These are phyloP conservation scores for Leptopilina boulardi DNA, from an alignment of 1,140 invertebrate genomes.

Conservation along the genomic window DNA sequence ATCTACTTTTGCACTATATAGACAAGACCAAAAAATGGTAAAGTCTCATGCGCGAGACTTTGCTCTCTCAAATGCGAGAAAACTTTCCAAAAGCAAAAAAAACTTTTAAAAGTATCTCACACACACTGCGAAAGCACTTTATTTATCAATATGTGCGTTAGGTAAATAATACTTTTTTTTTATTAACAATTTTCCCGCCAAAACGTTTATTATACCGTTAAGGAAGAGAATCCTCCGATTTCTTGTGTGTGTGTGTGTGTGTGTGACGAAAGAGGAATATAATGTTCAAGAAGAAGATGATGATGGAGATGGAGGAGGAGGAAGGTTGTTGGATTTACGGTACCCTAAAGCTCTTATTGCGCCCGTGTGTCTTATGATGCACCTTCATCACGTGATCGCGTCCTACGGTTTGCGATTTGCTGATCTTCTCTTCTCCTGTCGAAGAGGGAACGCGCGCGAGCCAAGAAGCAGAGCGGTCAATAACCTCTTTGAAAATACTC, in stretches of 20 bases:
- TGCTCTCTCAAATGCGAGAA: no score
- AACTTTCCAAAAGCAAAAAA: no score
- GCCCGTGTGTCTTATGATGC: conserved; percentile 46
- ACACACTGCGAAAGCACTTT: no score
- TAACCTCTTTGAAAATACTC: conserved; percentile 68
- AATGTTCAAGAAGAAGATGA: not conserved
- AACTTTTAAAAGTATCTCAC: no score
- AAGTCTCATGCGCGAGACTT: no score
- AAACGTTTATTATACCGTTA: conserved; percentile 8
- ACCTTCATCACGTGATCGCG: conserved; percentile 37
- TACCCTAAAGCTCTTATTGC: conserved; percentile 42
- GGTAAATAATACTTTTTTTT: no score
- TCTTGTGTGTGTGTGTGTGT: no score
- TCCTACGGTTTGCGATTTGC: conserved; percentile 47
- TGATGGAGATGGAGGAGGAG: not conserved
- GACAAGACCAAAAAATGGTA: no score
- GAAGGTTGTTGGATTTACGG: conserved; percentile 42
- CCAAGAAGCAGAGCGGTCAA: conserved; percentile 72
- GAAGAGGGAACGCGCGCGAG: conserved; percentile 39
- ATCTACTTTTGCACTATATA: no score
- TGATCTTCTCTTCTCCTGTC: no score
- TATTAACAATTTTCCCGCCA: conserved; percentile 28
- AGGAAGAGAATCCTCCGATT: conserved; percentile 21
- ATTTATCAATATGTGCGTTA: no score
- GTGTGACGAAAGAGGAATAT: conserved; percentile 15